Conservation (phyloP, 2,113 vertebrate species). For the Siniperca chuatsi region DNA sequence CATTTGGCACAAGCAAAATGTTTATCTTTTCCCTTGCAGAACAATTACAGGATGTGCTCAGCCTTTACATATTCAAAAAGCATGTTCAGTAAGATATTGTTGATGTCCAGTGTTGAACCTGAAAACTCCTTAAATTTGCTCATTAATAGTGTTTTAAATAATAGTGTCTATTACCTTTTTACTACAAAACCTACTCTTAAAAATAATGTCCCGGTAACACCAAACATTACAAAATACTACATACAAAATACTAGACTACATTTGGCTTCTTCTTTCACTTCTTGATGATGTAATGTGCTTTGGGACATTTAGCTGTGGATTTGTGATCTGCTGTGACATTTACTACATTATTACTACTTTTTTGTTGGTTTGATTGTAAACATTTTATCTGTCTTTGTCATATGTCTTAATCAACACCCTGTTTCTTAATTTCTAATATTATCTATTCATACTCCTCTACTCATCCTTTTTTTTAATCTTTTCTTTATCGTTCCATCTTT, state of each 20-base stretch:
- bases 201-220: background rate
- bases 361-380: background rate
- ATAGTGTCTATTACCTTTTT: background rate
- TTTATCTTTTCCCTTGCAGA: background rate
- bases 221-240: background rate
- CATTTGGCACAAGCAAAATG: background rate
- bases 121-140: background rate
- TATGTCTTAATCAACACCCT: too few relatives aligned
- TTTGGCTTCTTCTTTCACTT: background rate
- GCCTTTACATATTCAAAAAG: background rate
- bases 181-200: background rate
- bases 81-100: background rate
- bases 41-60: background rate
- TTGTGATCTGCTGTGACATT: background rate
- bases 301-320: background rate
- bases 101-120: background rate
- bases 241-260: background rate
- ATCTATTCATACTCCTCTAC: background rate
- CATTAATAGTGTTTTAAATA: background rate
- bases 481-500: too few relatives aligned
- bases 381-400: too few relatives aligned
- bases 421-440: background rate
- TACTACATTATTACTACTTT: background rate
- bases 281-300: background rate
- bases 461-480: background rate